Conservation (phyloP, 1,140 invertebrate genomes). For the Zaprionus camerounensis region DNA sequence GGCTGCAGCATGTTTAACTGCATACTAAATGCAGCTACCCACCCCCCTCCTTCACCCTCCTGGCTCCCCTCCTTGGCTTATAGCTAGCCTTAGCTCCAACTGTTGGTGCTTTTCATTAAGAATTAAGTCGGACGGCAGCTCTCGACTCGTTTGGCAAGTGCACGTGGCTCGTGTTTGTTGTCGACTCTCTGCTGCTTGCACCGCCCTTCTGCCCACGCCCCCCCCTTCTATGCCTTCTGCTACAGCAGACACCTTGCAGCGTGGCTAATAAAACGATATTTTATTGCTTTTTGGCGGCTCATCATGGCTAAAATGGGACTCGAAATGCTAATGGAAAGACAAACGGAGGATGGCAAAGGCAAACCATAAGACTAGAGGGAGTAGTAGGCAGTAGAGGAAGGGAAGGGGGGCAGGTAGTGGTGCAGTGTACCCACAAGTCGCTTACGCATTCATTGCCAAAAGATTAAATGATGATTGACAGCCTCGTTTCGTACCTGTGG, state of each 20-base stretch:
- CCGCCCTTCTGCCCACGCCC: slow-evolving; percentile 49
- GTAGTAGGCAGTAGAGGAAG: not conserved
- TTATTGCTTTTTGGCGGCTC: slow-evolving; percentile 74
- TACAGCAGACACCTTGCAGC: not conserved
- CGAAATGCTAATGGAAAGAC: slow-evolving; percentile 15
- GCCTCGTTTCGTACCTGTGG: slow-evolving; percentile 1
- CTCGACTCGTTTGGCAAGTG: slow-evolving; percentile 60
- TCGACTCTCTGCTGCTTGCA: slow-evolving; percentile 13
- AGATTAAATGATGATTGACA: slow-evolving; percentile 64
- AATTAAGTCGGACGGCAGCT: slow-evolving; percentile 41
- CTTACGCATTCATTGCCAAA: slow-evolving; percentile 49
- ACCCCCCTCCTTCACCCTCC: not conserved
- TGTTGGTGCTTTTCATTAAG: slow-evolving; percentile 54
- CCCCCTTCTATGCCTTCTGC: not conserved
- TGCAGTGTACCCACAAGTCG: not conserved
- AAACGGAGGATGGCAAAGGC: slow-evolving; percentile 18
- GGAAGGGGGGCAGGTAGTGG: not conserved
- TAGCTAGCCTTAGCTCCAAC: slow-evolving; percentile 11
- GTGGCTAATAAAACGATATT: slow-evolving; percentile 74
- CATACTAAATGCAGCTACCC: slow-evolving; percentile 60
- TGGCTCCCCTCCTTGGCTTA: not conserved
- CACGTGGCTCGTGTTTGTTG: slow-evolving; percentile 66
- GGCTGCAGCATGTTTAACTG: slow-evolving; percentile 57
- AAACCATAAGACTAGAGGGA: not conserved
- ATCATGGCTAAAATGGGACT: slow-evolving; percentile 58